Evolutionary conservation across 2,797 vertebrate species (phyloP), one percentile per base, ranked within the genome.

Genomic region (Neosilurus mollespiculum): DNA sequence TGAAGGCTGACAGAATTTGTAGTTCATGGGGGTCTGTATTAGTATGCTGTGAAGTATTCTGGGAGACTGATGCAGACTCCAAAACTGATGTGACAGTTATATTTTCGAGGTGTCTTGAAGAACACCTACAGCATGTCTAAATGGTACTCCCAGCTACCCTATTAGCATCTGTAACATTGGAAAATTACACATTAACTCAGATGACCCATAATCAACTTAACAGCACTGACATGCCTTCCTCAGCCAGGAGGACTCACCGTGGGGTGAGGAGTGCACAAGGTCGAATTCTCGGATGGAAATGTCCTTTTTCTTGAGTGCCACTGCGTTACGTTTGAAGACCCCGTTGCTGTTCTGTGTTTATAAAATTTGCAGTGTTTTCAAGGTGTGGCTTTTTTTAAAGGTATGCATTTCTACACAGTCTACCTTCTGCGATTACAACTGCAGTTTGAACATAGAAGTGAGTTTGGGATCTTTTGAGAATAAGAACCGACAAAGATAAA

Each of bases 401-500:
- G 30, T 30, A 30, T 43, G 43, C 43, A 43, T 16, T 4, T 7
- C 24, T 58, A 20, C 1, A 4, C 10, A 58, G 8, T 58, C 30
- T 59, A 8, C 18, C 30, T 11, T 37, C 20, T 37, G 5, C 54
- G 18, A 4, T 20, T 8, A 12, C 24, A 49, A 2, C 15, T 61
- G 20, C 4, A 16, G 7, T 61, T n/a, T n/a, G 6, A 58, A 37
- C 9, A 20, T 12, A 43, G 37, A 15, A 64, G 0, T 64, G 37
- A 26, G 59, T 24, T 64, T 78, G 59, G 37, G 22, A 51, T 64
- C 76, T 78, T 64, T 51, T 12, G 76, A 78, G 59, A 78, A 64
- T 78, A 78, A 26, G 9, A 64, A 15, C 14, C 59, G 59, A 81
- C 12, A 26, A 18, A n/a, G 66, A 49, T 71, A 71, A 62, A 78